These are phyloP conservation scores for Plagiodera versicolora DNA, from an alignment of 2,888 invertebrate genomes.

Conservation along the genomic window DNA sequence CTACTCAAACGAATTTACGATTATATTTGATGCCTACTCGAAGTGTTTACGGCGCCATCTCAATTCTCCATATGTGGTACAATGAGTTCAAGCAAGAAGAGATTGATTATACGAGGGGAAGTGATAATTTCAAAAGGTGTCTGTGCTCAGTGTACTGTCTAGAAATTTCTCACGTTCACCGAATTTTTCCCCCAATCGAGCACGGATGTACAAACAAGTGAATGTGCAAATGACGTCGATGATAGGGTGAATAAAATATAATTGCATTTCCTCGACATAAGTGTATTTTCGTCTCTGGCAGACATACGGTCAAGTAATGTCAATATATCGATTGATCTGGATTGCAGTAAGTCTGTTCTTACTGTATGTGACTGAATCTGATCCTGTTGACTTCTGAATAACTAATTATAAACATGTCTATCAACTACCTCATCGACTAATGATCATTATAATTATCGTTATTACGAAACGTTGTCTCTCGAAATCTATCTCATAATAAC, in stretches of 20 bases:
- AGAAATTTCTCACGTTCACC: not conserved
- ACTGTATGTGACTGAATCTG: too few relatives aligned
- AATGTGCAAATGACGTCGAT: not conserved
- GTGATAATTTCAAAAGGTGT: too few relatives aligned
- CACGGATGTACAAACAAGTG: not conserved
- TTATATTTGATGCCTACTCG: not conserved
- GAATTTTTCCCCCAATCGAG: not conserved
- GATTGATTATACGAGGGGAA: too few relatives aligned
- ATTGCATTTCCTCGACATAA: not conserved
- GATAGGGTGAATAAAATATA: not conserved
- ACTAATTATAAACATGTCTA: too few relatives aligned
- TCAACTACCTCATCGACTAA: too few relatives aligned
- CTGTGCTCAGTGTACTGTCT: not conserved
- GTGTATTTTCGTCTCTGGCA: not conserved
- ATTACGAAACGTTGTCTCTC: not conserved
- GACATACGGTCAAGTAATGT: slow-evolving; percentile 2
- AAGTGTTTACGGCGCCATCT: not conserved
- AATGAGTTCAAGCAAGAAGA: not conserved
- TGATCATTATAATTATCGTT: not conserved
- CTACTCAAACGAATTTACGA: not conserved
- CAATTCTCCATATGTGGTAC: not conserved
- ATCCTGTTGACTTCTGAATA: too few relatives aligned
- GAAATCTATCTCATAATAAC: not conserved
- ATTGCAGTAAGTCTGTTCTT: too few relatives aligned
- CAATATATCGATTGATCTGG: too few relatives aligned